Evolutionary conservation across 2,888 invertebrate genomes (phyloP), one percentile per base, ranked within the genome.

Genomic region (Sinotaia quadrata): DNA sequence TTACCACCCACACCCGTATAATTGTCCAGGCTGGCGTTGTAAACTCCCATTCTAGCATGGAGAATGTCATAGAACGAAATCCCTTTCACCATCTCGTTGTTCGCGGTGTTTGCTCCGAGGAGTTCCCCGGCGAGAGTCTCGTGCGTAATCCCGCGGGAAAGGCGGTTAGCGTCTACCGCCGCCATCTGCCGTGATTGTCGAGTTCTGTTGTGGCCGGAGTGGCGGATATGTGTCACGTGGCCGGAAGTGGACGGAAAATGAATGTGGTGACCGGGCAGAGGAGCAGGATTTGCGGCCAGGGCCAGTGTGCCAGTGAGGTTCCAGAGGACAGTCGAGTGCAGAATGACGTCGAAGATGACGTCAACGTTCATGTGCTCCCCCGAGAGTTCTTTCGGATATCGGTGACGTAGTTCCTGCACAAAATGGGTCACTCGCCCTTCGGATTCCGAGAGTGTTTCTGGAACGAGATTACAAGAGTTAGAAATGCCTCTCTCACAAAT

Each of bases 381-480:
- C 2, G 54, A 36, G 12, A 72, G 54, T 15, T 74, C 57, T 1
- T 67, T 44, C 21, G 72, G 73, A 56, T 75, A 75, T 7, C 47
- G 59, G 4, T 24, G n/a, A 41, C 60, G 59, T 2, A 75, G 62
- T 24, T 44, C 58, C 2, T 52, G 33, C 33, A 75, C 63, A 41
- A 75, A 74, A 18, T 63, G 63, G 21, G 44, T 57, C n/a, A 71
- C 70, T 21, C 71, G 71, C 0, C 44, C 62, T 21, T 72, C 71
- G 0, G 70, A 71, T 18, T 56, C 52, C 21, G 68, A 51, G 21
- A 75, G 56, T 5, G 71, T 74, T 49, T 74, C 75, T 75, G 73
- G 29, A 58, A 68, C 33, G 31, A 27, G 15, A 49, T 33, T 3
- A 41, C 41, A 41, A n/a, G n/a, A 41, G 41, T 12, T n/a, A n/a